Evolutionary conservation across 1,140 invertebrate genomes (phyloP), one percentile per base, ranked within the genome.

Genomic region (Heliconius nattereri): DNA sequence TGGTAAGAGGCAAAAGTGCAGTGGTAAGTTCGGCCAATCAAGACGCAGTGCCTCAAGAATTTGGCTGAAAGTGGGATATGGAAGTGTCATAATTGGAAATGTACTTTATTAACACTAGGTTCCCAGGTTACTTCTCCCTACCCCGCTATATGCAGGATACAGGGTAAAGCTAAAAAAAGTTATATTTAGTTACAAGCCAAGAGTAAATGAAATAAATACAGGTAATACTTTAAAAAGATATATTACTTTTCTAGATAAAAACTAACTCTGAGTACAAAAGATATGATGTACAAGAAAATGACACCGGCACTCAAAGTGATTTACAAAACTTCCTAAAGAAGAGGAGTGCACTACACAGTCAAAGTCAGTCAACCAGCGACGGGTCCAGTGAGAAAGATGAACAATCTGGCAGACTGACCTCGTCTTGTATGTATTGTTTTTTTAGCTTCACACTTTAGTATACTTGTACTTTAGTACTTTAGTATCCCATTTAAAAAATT

Each of bases 271-370:
- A 66, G 13, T 11, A 26, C 13, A 66, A 66, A 29, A 29, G 1
- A 9, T 16, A 29, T 66, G 13, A 16, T 16, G 3, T 66, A 66
- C 23, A 9, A 66, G 11, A 66, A 29, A 66, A 66, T 66, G n/a
- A 26, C 26, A 66, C 23, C 23, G 29, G 23, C n/a, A 84, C 85
- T 29, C 79, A 70, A 13, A 83, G 23, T 76, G 87, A 85, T 6
- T 78, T 88, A 20, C 75, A 87, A 57, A 90, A 87, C 23, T 91
- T 92, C 37, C 73, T 90, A 20, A 87, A 84, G 32, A 92, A 87
- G 73, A 84, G 90, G 72, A 80, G 86, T 66, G 83, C 88, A 3
- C 3, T 83, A 16, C 83, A 83, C 73, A 80, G 26, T 66, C 60
- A 11, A 73, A 79, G 40, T 29, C 40, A 75, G 71, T 52, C 76